A percentile compares a stretch with the other conserved stretches of the same genome.
Conservation (phyloP, 2,113 vertebrate genomes). For the Hoplias malabaricus region DNA sequence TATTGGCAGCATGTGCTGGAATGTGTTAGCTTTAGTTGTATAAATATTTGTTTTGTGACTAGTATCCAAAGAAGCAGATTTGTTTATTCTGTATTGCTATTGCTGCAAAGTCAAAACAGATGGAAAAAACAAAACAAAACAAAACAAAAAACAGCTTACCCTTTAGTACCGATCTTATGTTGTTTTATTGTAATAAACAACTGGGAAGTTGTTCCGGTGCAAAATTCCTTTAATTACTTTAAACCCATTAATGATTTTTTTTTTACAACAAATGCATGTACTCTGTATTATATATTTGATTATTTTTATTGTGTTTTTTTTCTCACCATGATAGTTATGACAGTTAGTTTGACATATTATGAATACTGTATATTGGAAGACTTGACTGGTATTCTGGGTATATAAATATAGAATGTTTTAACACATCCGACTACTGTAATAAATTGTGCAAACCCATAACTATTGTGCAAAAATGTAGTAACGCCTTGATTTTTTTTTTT, state of each 20-base stretch:
- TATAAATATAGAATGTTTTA: slow-evolving; percentile 56
- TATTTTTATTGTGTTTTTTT: too few relatives aligned
- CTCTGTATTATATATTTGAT: too few relatives aligned
- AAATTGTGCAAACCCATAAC: slow-evolving; percentile 68
- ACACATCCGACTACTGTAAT: slow-evolving; percentile 62
- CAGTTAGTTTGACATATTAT: slow-evolving; percentile 32
- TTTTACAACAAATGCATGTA: slow-evolving; percentile 2
- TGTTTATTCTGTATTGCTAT: neutral
- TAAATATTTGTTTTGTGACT: neutral
- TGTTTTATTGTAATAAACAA: neutral
- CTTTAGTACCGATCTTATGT: neutral
- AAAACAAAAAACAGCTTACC: neutral
- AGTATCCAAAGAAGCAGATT: neutral
- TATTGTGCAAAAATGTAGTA: slow-evolving; percentile 66
- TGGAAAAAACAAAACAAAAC: neutral
- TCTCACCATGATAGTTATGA: slow-evolving; percentile 1
- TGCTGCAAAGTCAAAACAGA: neutral
- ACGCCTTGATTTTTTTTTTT: too few relatives aligned
- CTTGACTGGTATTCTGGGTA: slow-evolving; percentile 58
- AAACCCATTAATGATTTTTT: too few relatives aligned
- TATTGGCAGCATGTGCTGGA: neutral
- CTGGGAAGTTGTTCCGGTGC: slow-evolving; percentile 10
- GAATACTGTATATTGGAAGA: slow-evolving; percentile 66
- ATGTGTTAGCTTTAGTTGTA: neutral
- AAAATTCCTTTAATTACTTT: neutral